Evolutionary conservation across 2,113 vertebrate genomes (phyloP).

Genomic region (Tachuris rubrigastra): DNA sequence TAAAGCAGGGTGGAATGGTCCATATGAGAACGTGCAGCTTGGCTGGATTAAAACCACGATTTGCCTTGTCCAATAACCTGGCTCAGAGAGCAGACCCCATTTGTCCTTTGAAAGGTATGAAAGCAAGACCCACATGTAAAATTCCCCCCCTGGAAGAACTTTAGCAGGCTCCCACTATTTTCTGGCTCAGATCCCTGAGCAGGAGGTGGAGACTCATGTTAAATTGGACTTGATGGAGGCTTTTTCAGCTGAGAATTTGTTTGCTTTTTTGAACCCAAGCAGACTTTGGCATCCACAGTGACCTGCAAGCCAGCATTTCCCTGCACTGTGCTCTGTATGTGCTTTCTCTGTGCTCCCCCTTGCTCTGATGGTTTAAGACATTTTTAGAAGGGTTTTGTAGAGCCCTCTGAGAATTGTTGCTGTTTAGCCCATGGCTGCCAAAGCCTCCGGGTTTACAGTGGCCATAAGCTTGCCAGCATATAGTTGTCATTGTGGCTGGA

Average conservation of each 20-base stretch:
- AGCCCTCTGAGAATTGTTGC: not conserved
- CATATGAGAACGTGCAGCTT: not conserved
- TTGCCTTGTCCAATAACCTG: not conserved
- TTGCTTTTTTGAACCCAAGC: not conserved
- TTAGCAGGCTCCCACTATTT: not conserved
- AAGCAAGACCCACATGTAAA: not conserved
- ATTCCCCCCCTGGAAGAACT: not conserved
- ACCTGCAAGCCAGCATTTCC: rapidly evolving
- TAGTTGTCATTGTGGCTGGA: not conserved
- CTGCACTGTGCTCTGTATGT: not conserved
- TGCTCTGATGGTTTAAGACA: not conserved
- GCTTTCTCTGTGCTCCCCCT: not conserved
- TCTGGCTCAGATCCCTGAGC: not conserved
- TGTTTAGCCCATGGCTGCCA: not conserved
- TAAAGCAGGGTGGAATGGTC: not conserved
- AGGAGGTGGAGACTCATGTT: not conserved
- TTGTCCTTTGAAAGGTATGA: not conserved
- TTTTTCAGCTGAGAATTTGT: not conserved
- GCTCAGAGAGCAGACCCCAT: rapidly evolving
- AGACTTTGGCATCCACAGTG: rapidly evolving
- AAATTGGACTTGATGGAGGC: not conserved
- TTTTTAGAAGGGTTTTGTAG: not conserved
- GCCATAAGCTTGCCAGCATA: not conserved
- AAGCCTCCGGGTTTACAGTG: not conserved
- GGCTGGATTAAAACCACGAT: not conserved